These are phyloP conservation scores for Morinoia aosen DNA, from an alignment of 2,888 invertebrate genomes.

Conservation along the genomic window DNA sequence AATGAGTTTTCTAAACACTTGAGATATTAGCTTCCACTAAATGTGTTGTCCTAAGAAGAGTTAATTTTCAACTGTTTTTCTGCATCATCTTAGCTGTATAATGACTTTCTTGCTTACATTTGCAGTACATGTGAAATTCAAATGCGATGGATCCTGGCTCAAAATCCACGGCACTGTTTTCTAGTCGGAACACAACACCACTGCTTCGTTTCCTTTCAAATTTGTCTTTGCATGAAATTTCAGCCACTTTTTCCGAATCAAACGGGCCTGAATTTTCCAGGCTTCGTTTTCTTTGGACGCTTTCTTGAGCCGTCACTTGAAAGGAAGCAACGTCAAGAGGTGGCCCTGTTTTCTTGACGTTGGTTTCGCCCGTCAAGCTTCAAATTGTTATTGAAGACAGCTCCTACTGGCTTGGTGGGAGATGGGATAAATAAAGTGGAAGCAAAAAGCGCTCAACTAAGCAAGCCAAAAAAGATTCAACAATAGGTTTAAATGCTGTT, in stretches of 20 bases:
- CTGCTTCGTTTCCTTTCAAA: not conserved
- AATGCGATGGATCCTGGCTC: not conserved
- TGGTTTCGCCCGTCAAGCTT: conserved; percentile 44
- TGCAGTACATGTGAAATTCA: not conserved
- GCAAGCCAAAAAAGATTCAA: not conserved
- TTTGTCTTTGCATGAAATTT: conserved; percentile 26
- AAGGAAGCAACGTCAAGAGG: conserved; percentile 53
- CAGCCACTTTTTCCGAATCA: conserved; percentile 47
- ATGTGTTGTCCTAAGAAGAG: too few relatives aligned
- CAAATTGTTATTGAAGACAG: conserved; percentile 52
- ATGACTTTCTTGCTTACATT: not conserved
- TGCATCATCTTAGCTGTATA: not conserved
- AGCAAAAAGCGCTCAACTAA: not conserved
- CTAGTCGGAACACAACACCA: not conserved
- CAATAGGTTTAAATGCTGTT: too few relatives aligned
- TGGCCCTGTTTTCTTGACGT: conserved; percentile 48
- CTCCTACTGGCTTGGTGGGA: not conserved
- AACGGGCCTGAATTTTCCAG: conserved; percentile 20
- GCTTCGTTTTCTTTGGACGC: conserved; percentile 33
- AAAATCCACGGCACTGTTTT: not conserved
- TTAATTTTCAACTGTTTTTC: not conserved
- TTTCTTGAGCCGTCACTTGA: conserved; percentile 50
- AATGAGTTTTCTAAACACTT: too few relatives aligned
- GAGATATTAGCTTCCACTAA: too few relatives aligned
- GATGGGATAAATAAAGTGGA: not conserved